phyloP scores from a whole-genome alignment of 2,797 vertebrate genomes.

The Onychomys leucogaster region DNA sequence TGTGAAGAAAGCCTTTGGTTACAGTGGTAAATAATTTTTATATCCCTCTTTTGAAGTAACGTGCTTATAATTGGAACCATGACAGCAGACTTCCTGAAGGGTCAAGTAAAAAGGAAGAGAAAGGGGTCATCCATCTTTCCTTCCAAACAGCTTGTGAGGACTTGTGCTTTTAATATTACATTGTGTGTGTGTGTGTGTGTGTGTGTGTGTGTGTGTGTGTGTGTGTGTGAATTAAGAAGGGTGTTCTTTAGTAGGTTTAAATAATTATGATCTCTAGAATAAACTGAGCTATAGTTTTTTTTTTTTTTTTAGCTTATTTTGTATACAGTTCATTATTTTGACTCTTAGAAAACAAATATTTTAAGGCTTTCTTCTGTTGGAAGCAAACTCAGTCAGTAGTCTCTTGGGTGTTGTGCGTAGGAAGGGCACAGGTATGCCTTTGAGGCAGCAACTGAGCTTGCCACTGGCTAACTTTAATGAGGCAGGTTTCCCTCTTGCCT shows the following conservation, averaged over 20 bases:
- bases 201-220: background rate
- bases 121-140: rapidly evolving
- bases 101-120: background rate
- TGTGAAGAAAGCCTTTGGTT: background rate
- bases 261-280: background rate
- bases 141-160: background rate
- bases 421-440: background rate
- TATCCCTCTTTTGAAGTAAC: background rate
- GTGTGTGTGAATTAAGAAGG: background rate
- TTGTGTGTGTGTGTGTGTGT: background rate
- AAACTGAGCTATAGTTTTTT: background rate
- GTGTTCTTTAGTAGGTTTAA: background rate
- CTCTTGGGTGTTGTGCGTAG: background rate
- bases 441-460: background rate
- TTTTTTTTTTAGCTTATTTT: background rate
- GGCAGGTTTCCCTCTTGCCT: background rate
- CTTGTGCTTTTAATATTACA: background rate
- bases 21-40: background rate
- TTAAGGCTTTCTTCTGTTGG: background rate
- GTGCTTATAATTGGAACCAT: background rate
- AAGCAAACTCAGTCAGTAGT: background rate
- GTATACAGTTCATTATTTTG: background rate
- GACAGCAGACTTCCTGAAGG: background rate
- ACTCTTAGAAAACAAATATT: background rate
- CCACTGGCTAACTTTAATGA: background rate